phyloP scores from a whole-genome alignment of 2,888 invertebrate species.

The Microdon myrmicae region DNA sequence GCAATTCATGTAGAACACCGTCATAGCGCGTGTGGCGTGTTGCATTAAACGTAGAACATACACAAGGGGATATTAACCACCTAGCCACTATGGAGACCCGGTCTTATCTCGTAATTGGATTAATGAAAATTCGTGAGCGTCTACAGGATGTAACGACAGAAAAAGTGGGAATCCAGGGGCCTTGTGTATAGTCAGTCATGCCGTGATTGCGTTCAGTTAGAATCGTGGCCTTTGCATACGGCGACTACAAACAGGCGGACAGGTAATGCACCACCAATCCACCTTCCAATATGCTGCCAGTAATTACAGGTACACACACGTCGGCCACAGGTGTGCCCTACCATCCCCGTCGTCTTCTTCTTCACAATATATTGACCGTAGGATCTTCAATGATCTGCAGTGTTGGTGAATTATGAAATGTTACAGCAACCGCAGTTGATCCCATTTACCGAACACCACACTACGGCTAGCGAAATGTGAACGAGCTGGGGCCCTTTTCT shows the following conservation, averaged over 20 bases:
- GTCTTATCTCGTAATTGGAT: constrained; percentile 63
- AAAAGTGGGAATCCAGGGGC: constrained; percentile 33
- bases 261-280: constrained; percentile 49
- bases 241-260: constrained; percentile 44
- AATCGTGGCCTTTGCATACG: constrained; percentile 45
- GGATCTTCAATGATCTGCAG: constrained; percentile 8
- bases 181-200: constrained; percentile 25
- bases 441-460: no score
- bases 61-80: constrained; percentile 18
- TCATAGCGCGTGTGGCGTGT: constrained; percentile 44
- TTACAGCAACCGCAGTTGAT: constrained; percentile 45
- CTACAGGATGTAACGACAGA: constrained; percentile 31
- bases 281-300: constrained; percentile 50
- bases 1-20: constrained; percentile 43
- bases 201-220: constrained; percentile 39
- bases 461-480: no score
- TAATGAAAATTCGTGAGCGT: constrained; percentile 55
- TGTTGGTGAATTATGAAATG: constrained; percentile 48
- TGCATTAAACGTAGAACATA: background rate
- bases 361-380: constrained; percentile 37
- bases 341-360: constrained; percentile 40
- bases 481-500: no score
- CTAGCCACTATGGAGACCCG: constrained; percentile 36
- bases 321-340: constrained; percentile 10
- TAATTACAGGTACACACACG: constrained; percentile 53